Base-by-base conservation (phyloP, 2,113 vertebrate species). In the Microcebus griseorufus region DNA sequence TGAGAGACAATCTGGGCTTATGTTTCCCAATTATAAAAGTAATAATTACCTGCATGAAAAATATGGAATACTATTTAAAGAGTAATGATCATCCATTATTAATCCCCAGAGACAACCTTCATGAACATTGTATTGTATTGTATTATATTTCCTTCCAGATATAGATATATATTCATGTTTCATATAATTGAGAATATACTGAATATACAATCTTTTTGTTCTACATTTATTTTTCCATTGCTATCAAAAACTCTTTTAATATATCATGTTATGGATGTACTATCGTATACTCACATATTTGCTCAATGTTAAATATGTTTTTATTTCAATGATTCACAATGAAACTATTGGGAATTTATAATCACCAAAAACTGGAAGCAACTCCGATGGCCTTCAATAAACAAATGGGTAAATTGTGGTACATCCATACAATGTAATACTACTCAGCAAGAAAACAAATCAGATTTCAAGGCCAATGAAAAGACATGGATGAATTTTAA, bases 91-190 rank as follows among this genome's bases (percentile, higher is more conserved):
- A 82, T 8, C 48, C 9, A 88, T 69, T 80, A 90, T 58, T 58
- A 51, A 88, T 58, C 39, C 9, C 34, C 53, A 92, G 22, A 93
- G 22, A 81, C 65, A 42, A 93, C 16, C 5, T 73, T n/a, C 75
- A 34, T 78, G 53, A 94, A 29, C 23, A 65, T 51, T 58, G 29
- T 80, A 6, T 16, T 58, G 29, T 80, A 6, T 16, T 92, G 4
- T 55, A 87, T 16, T 92, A 3, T 55, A 83, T 87, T 88, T 95
- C 45, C 45, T 97, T 62, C 62, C 42, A 97, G 25, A 90, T 39
- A 90, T 13, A 86, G n/a, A 67, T 17, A 87, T 14, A 75, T 70
- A 60, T 70, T 32, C 27, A 81, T 81, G 37, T 84, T 93, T 76
- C 34, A 75, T 80, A 17, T 34, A 39, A 82, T 27, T 34, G 10